Conservation (phyloP, 2,888 invertebrate genomes). For the Drosophila diplacantha region DNA sequence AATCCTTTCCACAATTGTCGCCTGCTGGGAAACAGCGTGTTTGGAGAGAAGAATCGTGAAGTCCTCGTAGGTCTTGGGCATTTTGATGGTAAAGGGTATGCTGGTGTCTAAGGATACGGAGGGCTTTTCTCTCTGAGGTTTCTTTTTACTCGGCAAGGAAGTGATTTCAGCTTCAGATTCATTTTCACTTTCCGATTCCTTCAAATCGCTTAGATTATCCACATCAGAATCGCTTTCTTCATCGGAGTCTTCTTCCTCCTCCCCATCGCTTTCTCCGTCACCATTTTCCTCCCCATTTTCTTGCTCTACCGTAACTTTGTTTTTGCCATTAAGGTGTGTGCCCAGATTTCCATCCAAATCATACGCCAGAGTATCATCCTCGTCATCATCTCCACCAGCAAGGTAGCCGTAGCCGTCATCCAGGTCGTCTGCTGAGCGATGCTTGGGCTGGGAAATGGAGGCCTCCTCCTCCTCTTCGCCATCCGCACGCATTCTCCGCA, state of each 20-base stretch:
- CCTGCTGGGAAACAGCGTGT: conserved; percentile 83
- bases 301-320: conserved; percentile 36
- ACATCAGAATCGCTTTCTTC: conserved; percentile 73
- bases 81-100: conserved; percentile 80
- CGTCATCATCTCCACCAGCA: conserved; percentile 76
- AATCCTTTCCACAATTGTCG: conserved; percentile 86
- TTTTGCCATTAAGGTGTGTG: conserved; percentile 49
- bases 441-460: conserved; percentile 78
- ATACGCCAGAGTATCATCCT: conserved; percentile 68
- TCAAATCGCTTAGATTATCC: conserved; percentile 76
- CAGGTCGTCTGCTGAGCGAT: conserved; percentile 90
- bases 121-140: conserved; percentile 2
- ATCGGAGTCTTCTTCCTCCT: conserved; percentile 49
- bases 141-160: conserved; percentile 2
- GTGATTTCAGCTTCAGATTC: conserved; percentile 75
- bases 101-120: conserved; percentile 11
- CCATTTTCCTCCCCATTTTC: conserved; percentile 69
- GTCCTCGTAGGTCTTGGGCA: conserved; percentile 82
- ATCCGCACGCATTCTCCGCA: conserved; percentile 86
- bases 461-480: conserved; percentile 79
- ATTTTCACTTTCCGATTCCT: conserved; percentile 76
- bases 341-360: conserved; percentile 73
- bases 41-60: conserved; percentile 82
- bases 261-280: conserved; percentile 48
- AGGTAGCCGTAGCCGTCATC: conserved; percentile 86